Percentiles rank a stretch among this genome's conserved stretches.
These are phyloP conservation scores for Hemithea aestivaria DNA, from an alignment of 2,888 invertebrate species.

Conservation along the genomic window DNA sequence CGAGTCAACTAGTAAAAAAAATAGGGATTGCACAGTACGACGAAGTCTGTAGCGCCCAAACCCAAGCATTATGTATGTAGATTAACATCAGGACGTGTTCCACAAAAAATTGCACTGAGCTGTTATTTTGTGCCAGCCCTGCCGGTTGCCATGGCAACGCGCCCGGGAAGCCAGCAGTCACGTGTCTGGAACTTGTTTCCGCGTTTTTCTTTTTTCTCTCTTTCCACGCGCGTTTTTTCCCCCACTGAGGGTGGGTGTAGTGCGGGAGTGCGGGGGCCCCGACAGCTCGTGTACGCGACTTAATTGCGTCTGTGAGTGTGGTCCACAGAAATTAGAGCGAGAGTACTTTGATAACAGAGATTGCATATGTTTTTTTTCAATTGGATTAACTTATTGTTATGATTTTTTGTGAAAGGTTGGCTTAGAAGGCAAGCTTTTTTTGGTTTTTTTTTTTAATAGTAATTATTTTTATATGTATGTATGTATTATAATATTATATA, in stretches of 20 bases:
- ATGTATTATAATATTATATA: no score
- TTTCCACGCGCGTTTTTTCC: constrained; percentile 66
- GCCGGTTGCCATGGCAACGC: constrained; percentile 63
- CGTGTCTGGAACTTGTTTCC: constrained; percentile 75
- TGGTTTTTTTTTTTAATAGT: no score
- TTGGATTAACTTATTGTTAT: neutral
- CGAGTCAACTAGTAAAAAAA: no score
- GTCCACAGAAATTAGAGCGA: constrained; percentile 76
- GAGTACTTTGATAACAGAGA: constrained; percentile 50
- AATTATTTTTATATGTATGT: no score
- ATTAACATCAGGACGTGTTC: constrained; percentile 18
- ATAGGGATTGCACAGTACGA: no score
- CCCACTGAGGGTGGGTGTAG: constrained; percentile 26
- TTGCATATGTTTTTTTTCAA: constrained; percentile 19
- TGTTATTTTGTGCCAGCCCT: constrained; percentile 40
- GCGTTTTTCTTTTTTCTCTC: constrained; percentile 72
- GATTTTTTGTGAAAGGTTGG: no score
- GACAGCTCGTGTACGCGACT: constrained; percentile 72
- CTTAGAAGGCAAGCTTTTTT: no score
- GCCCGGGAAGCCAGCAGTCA: constrained; percentile 74
- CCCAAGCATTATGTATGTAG: constrained; percentile 24
- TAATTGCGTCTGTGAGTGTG: constrained; percentile 80
- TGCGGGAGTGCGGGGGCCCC: constrained; percentile 43
- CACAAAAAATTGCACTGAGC: constrained; percentile 24
- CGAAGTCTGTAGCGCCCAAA: no score